Evolutionary conservation across 64 coral and sea anemone species (phyloP), one percentile per base, ranked within the genome.

Genomic region (Anthopleura sola): DNA sequence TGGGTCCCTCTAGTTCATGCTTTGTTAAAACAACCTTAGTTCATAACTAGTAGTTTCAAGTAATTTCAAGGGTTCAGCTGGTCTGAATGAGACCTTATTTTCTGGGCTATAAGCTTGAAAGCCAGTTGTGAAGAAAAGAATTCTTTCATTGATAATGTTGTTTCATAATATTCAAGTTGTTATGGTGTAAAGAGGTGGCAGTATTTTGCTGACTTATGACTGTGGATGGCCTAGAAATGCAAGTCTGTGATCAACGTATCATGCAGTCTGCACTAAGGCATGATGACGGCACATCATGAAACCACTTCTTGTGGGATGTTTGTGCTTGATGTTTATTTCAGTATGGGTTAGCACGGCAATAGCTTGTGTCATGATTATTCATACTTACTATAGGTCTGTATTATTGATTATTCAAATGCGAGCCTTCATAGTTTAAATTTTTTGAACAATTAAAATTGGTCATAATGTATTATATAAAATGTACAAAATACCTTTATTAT

Each of bases 201-300:
- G 14, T 33, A 32, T 71, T 33, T 33, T 14, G 6, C 29, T 15
- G 15, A 71, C 28, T 28, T 17, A 16, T 71, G 34, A 32, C 66
- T 71, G 66, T 15, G 34, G 4, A 71, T 14, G 0, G 66, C 31
- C 66, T 32, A 10, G 28, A 71, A 71, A 71, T 10, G 34, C 24
- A 4, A 79, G 24, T 9, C 4, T 44, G 4, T 29, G 33, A 81
- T 81, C 21, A 49, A 11, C 44, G 3, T 44, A 38, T 46, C 26
- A 81, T 24, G 10, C 78, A 36, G 78, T 44, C 23, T 7, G 11
- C 55, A 55, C 28, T 56, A 83, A 55, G 48, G 82, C 32, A 54
- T 56, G 82, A 83, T 83, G 82, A 83, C 4, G 51, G 82, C 82
- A 83, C 48, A 50, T 83, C 47, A 38, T 83, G 0, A 83, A 83